Percentiles rank a stretch among this genome's conserved stretches.
Conservation (phyloP, 2,113 vertebrate genomes). For the Protobothrops mucrosquamatus region DNA sequence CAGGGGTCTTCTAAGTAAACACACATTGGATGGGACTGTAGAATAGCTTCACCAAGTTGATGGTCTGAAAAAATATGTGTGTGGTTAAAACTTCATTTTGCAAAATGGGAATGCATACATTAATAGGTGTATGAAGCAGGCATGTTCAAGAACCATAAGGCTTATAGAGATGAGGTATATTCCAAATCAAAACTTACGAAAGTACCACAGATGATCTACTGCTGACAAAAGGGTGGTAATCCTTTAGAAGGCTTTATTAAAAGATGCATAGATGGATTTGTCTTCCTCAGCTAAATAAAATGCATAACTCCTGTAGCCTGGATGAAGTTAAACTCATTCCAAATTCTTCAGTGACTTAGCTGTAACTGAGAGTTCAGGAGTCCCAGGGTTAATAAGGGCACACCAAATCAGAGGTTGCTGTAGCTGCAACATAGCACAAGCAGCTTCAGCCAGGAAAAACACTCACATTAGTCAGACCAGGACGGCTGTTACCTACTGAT, state of each 20-base stretch:
- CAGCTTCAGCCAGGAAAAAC: conserved; percentile 20
- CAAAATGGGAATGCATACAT: neutral
- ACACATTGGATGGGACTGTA: neutral
- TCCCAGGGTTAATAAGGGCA: conserved; percentile 59
- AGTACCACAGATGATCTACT: neutral
- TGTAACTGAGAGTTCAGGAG: conserved; percentile 43
- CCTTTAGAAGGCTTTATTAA: conserved; percentile 28
- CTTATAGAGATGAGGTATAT: neutral
- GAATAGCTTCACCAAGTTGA: neutral
- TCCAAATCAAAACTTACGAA: neutral
- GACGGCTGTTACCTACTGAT: neutral
- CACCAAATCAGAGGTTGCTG: neutral
- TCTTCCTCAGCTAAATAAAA: conserved; percentile 43
- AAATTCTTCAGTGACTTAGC: conserved; percentile 33
- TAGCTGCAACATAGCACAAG: conserved; percentile 6
- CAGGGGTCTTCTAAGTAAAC: neutral
- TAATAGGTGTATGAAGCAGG: neutral
- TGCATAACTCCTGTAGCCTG: conserved; percentile 32
- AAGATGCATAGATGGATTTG: conserved; percentile 32
- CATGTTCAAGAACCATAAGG: neutral
- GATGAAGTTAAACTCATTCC: neutral
- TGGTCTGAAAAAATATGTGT: neutral
- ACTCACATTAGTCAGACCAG: neutral
- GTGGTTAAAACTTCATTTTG: neutral
- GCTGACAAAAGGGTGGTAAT: neutral